phyloP scores from a whole-genome alignment of 2,888 invertebrate genomes.

The Caenorhabditis sp. region DNA sequence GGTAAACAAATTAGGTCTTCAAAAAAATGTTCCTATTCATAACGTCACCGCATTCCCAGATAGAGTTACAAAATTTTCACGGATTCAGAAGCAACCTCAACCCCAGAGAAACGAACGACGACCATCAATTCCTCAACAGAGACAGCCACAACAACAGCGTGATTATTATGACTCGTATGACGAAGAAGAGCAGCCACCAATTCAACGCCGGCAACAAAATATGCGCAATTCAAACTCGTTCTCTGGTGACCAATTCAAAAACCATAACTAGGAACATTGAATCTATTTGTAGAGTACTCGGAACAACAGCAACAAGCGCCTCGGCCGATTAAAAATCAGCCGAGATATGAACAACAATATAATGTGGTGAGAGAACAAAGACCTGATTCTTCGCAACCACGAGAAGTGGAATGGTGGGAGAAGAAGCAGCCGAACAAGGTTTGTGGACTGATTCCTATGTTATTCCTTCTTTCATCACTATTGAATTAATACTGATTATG shows the following conservation, averaged over 20 bases:
- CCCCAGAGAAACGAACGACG: slow-evolving; percentile 32
- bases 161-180: slow-evolving; percentile 33
- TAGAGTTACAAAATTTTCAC: not conserved
- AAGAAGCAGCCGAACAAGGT: slow-evolving; percentile 73
- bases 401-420: slow-evolving; percentile 77
- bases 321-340: slow-evolving; percentile 29
- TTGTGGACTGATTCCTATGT: slow-evolving; percentile 21
- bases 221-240: slow-evolving; percentile 35
- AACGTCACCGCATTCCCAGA: not conserved
- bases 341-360: slow-evolving; percentile 48
- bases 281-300: slow-evolving; percentile 47
- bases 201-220: slow-evolving; percentile 3
- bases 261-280: not conserved
- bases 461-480: slow-evolving; percentile 6
- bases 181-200: slow-evolving; percentile 32
- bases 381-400: slow-evolving; percentile 62
- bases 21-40: slow-evolving; percentile 10
- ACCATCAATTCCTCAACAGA: slow-evolving; percentile 10
- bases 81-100: slow-evolving; percentile 31
- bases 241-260: slow-evolving; percentile 31
- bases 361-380: slow-evolving; percentile 47
- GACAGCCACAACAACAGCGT: not conserved
- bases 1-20: not conserved
- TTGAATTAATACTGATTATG: not conserved
- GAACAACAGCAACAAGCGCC: slow-evolving; percentile 26